Base-by-base conservation (phyloP, 2,113 vertebrate genomes). In the Smithornis capensis region DNA sequence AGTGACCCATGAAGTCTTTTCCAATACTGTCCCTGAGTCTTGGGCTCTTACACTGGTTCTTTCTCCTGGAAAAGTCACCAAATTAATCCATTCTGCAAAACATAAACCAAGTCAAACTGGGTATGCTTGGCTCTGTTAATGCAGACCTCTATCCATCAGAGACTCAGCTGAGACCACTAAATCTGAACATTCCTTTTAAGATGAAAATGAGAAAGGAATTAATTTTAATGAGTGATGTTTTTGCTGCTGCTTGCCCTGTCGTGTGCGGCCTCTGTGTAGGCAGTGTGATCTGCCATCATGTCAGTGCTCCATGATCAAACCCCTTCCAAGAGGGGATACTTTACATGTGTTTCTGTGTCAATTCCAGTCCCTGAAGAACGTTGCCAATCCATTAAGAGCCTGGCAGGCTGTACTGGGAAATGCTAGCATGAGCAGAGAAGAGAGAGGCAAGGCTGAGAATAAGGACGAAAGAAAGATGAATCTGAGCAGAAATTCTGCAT, bases 141-240 rank as follows among this genome's bases (percentile, higher is more conserved):
- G 83, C 75, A 95, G 87, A 84, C 82, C 93, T 95, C 89, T 94
- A 75, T 87, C 57, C 89, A 90, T 91, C 75, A 82, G 95, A 96
- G 89, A 83, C 81, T 87, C 95, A 95, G 88, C 80, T 91, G 92
- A 93, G 93, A 94, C 96, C 93, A 95, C 94, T 94, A 92, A 94
- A 96, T 90, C 92, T 85, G 87, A 96, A 90, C 89, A 85, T 95
- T 95, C 73, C 92, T 96, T 97, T 97, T 94, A 96, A 97, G 95
- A 96, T 94, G 92, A 97, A 97, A 97, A 97, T 87, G 77, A 96
- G 95, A 93, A 95, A 95, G 88, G 79, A 97, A 96, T 97, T 96
- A 97, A 97, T 97, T 97, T 97, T 98, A 97, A 97, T 97, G 96
- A 97, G 83, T 94, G 81, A 91, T 96, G 94, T 90, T 96, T 96